A percentile compares a stretch with the other conserved stretches of the same genome.
These are phyloP conservation scores for Oryzias celebensis DNA, from an alignment of 2,113 vertebrate genomes.

Conservation along the genomic window DNA sequence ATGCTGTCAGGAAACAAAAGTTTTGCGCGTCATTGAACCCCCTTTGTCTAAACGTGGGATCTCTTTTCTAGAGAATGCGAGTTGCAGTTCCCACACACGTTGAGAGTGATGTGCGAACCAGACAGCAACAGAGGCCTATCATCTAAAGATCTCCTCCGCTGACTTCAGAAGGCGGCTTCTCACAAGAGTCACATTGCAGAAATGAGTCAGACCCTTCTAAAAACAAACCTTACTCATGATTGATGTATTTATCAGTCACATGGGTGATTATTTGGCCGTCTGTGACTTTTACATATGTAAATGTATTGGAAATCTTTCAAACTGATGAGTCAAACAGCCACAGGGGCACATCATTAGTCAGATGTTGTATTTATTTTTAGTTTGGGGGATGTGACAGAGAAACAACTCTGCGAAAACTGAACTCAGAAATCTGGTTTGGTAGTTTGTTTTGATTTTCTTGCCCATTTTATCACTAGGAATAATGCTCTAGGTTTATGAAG, in stretches of 20 bases:
- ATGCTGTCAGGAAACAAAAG: constrained; percentile 47
- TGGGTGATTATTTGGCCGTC: neutral
- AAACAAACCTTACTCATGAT: constrained; percentile 1
- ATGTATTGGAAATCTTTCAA: neutral
- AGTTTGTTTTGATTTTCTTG: neutral
- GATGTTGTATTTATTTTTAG: no score
- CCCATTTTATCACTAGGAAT: neutral
- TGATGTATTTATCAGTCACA: neutral
- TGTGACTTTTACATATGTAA: neutral
- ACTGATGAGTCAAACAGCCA: no score
- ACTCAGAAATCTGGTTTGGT: neutral
- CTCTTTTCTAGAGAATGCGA: constrained; percentile 27
- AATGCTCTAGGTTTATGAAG: neutral
- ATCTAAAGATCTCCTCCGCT: constrained; percentile 49
- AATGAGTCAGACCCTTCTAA: constrained; percentile 16
- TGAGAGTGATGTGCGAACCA: constrained; percentile 13
- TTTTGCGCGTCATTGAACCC: constrained; percentile 53
- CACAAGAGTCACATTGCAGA: neutral
- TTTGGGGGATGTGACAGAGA: no score
- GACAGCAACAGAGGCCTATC: constrained; percentile 12
- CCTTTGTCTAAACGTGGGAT: constrained; percentile 42
- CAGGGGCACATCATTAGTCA: no score
- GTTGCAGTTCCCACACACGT: constrained; percentile 11
- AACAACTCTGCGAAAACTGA: no score
- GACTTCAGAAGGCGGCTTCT: constrained; percentile 14